Evolutionary conservation across 2,888 invertebrate species (phyloP).

Genomic region (Polyploca ridens): DNA sequence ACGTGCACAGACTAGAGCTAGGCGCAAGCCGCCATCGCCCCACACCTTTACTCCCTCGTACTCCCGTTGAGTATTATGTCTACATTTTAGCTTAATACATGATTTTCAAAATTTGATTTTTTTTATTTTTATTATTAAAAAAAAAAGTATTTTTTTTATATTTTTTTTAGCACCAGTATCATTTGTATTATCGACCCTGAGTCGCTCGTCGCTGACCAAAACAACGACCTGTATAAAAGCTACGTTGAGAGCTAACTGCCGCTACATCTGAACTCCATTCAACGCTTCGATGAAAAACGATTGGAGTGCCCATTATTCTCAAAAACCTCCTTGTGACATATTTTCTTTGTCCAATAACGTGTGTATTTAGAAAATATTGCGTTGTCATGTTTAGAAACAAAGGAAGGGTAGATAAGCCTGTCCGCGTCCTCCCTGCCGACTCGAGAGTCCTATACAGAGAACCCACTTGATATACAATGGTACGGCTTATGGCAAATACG

Average conservation of each 20-base stretch:
- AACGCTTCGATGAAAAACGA: conserved; percentile 6
- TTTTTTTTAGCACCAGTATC: no score
- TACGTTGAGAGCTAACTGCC: background rate
- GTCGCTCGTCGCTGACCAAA: no score
- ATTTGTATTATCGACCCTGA: no score
- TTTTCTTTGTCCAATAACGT: conserved; percentile 13
- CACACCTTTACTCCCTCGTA: no score
- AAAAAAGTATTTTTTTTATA: no score
- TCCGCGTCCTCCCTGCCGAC: background rate
- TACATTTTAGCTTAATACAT: no score
- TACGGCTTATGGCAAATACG: background rate
- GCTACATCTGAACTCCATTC: background rate
- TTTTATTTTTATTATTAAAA: no score
- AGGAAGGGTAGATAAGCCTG: conserved; percentile 12
- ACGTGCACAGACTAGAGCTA: no score
- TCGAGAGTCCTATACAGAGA: conserved; percentile 4
- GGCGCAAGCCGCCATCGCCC: no score
- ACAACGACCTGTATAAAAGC: background rate
- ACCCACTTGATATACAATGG: conserved; percentile 7
- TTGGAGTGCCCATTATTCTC: conserved; percentile 5
- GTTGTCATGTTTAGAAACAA: conserved; percentile 8
- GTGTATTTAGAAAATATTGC: conserved; percentile 14
- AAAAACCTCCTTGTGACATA: background rate
- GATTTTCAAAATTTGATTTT: no score
- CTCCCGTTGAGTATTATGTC: no score